A percentile compares a stretch with the other conserved stretches of the same genome.
phyloP scores from a whole-genome alignment of 1,140 invertebrate genomes.

The Plutomurus gul region DNA sequence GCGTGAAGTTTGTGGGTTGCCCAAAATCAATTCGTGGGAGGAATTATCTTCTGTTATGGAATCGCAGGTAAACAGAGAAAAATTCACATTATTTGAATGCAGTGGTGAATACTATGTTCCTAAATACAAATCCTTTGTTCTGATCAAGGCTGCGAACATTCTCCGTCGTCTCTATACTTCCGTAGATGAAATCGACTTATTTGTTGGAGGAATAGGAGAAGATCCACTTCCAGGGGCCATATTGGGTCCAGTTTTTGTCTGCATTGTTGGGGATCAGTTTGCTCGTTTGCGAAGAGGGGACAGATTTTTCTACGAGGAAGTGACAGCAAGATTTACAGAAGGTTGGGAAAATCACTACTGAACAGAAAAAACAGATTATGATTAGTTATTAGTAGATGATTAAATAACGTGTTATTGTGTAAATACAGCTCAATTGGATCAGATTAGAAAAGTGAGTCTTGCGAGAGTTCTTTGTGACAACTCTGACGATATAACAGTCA shows the following conservation, averaged over 20 bases:
- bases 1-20: conserved; percentile 66
- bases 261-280: conserved; percentile 62
- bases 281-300: conserved; percentile 62
- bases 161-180: conserved; percentile 59
- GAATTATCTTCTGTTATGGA: conserved; percentile 64
- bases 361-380: not conserved
- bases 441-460: conserved; percentile 63
- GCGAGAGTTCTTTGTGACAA: conserved; percentile 66
- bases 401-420: conserved; percentile 50
- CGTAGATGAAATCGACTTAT: conserved; percentile 70
- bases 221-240: conserved; percentile 59
- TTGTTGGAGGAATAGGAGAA: conserved; percentile 67
- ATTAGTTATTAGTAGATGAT: too few relatives aligned
- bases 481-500: conserved; percentile 61
- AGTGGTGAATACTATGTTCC: not conserved
- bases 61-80: conserved; percentile 60
- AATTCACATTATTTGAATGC: not conserved
- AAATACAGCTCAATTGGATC: conserved; percentile 61
- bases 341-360: conserved; percentile 54
- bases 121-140: conserved; percentile 43
- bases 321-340: conserved; percentile 60
- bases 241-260: conserved; percentile 63
- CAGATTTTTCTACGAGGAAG: conserved; percentile 65
- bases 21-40: conserved; percentile 61
- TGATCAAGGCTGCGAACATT: conserved; percentile 58